Evolutionary conservation across 1,140 invertebrate genomes (phyloP), one percentile per base, ranked within the genome.

Genomic region (Drosophila carrolli): DNA sequence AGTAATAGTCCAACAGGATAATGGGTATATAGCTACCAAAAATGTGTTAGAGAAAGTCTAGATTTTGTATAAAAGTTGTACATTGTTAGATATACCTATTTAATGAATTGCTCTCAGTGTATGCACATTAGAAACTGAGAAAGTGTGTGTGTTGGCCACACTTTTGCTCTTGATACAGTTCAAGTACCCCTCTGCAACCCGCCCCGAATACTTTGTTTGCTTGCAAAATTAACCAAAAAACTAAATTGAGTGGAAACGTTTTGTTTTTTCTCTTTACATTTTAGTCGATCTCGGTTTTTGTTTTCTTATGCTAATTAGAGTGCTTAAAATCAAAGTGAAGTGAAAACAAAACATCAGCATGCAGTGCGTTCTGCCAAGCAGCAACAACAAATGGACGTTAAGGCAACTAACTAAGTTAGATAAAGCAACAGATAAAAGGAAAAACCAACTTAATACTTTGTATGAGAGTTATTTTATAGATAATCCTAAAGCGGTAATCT

Each of bases 211-310:
- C 6, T 35, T 23, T 35, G 32, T 29, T 13, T 38, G 80, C 73
- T 57, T 60, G 57, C 46, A 81, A 82, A 80, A 81, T 81, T 78
- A 81, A 81, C 43, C 76, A 84, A 80, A 68, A 83, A 84, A 65
- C 56, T 84, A 84, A 84, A 84, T 80, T 80, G 81, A 80, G 66
- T 77, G 81, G 81, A 84, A 84, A 84, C 75, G 51, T 78, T 77
- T 81, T 37, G 35, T 43, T 62, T 35, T 61, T 46, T 37, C 11
- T 11, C 19, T 43, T 53, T 16, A 11, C 14, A 23, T 35, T 47
- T 65, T 35, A 37, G 37, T 19, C 10, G 43, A n/a, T 58, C 11
- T 6, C 11, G 23, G 9, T 16, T 8, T 61, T 50, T n/a, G 48
- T 47, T 55, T 9, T 38, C 11, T 13, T 23, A 82, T 78, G 67